Conservation (phyloP, 2,888 invertebrate genomes). For the Epistrophella euchroma region DNA sequence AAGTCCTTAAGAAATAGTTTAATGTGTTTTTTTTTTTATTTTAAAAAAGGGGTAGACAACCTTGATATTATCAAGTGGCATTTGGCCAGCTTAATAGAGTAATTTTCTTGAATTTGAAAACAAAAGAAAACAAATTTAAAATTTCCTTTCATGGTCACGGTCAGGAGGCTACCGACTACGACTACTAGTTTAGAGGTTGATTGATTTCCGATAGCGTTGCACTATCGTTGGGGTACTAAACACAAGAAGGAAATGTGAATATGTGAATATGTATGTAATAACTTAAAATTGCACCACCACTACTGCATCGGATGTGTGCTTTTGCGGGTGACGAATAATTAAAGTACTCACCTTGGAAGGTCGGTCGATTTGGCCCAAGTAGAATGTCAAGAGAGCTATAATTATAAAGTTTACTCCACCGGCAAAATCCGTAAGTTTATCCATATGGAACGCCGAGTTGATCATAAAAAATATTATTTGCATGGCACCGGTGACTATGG, state of each 20-base stretch:
- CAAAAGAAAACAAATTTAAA: constrained; percentile 19
- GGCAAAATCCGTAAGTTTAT: constrained; percentile 96
- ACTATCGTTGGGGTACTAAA: neutral
- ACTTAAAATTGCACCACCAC: constrained; percentile 52
- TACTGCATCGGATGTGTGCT: constrained; percentile 44
- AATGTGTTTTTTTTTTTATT: neutral
- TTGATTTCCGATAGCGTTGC: constrained; percentile 67
- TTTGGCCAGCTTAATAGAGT: constrained; percentile 58
- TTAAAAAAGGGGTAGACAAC: constrained; percentile 32
- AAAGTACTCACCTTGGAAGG: constrained; percentile 85
- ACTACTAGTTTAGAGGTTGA: constrained; percentile 45
- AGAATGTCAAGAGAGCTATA: constrained; percentile 93
- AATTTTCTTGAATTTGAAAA: constrained; percentile 61
- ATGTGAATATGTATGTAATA: too few species aligned
- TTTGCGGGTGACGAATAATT: constrained; percentile 26
- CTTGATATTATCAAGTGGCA: constrained; percentile 38
- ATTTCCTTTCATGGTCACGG: constrained; percentile 55
- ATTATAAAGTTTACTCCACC: constrained; percentile 97
- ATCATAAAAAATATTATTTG: constrained; percentile 95
- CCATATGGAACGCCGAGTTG: constrained; percentile 93
- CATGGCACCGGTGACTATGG: constrained; percentile 92
- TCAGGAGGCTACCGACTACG: constrained; percentile 35
- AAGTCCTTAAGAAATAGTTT: constrained; percentile 15
- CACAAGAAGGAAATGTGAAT: constrained; percentile 39
- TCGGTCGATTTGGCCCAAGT: constrained; percentile 91